phyloP scores from a whole-genome alignment of 2,888 invertebrate species.

The Ophioninae sp. region DNA sequence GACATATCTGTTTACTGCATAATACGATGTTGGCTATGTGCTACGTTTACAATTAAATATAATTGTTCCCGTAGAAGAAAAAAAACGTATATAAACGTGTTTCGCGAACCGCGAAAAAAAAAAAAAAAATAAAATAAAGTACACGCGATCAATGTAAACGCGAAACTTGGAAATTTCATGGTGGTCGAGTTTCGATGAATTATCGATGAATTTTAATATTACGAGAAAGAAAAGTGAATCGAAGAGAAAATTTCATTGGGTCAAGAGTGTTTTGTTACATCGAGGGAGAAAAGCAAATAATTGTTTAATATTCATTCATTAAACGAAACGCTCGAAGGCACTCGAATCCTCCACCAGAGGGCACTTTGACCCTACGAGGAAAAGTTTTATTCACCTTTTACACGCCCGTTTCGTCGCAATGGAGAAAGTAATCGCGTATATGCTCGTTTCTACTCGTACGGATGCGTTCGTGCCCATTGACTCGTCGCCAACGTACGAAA shows the following conservation, averaged over 20 bases:
- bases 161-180: slow-evolving; percentile 1
- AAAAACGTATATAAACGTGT: neutral
- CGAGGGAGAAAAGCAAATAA: neutral
- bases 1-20: slow-evolving; percentile 58
- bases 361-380: slow-evolving; percentile 54
- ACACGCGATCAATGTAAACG: slow-evolving; percentile 20
- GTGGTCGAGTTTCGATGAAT: slow-evolving; percentile 26
- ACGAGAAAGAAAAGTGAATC: slow-evolving; percentile 33
- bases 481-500: neutral
- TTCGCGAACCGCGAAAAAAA: neutral
- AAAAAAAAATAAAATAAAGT: neutral
- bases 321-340: slow-evolving; percentile 1
- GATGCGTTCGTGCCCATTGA: neutral
- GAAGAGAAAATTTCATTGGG: slow-evolving; percentile 36
- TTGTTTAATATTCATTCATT: too few relatives aligned
- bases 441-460: slow-evolving; percentile 6
- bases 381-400: slow-evolving; percentile 45
- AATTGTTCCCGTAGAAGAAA: slow-evolving; percentile 50
- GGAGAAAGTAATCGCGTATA: slow-evolving; percentile 59
- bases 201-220: slow-evolving; percentile 6
- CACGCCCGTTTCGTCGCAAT: slow-evolving; percentile 19
- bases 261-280: slow-evolving; percentile 7
- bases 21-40: slow-evolving; percentile 18
- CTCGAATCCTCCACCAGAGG: slow-evolving; percentile 48
- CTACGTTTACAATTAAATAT: slow-evolving; percentile 59